phyloP scores from a whole-genome alignment of 2,797 vertebrate genomes.

The Fistularia tabacaria region DNA sequence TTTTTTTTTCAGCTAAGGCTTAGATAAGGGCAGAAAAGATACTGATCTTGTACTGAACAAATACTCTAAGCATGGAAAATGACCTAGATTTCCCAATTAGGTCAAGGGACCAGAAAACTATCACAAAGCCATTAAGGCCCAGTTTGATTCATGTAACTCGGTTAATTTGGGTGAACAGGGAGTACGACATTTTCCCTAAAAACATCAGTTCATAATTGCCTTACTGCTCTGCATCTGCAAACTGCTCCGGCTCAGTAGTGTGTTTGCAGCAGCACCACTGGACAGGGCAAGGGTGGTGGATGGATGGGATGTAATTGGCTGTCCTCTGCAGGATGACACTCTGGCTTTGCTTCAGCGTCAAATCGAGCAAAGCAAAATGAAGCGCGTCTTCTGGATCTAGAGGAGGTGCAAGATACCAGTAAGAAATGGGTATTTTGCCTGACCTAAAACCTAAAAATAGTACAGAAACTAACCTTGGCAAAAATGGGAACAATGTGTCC shows the following conservation, averaged over 20 bases:
- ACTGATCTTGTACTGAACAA: slow-evolving; percentile 6
- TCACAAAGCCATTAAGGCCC: background rate
- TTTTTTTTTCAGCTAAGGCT: slow-evolving; percentile 3
- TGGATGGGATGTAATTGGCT: slow-evolving; percentile 52
- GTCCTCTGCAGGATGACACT: background rate
- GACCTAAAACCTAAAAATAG: background rate
- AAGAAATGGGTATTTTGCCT: background rate
- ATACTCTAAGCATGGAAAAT: slow-evolving; percentile 2
- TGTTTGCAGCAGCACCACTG: slow-evolving; percentile 23
- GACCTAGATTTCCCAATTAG: background rate
- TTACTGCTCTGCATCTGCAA: slow-evolving; percentile 65
- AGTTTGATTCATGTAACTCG: slow-evolving; percentile 9
- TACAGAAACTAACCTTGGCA: background rate
- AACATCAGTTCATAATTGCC: background rate
- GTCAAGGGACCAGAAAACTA: slow-evolving; percentile 4
- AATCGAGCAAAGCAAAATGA: slow-evolving; percentile 15
- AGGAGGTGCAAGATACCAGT: slow-evolving; percentile 7
- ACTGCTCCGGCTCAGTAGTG: slow-evolving; percentile 58
- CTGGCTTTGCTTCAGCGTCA: slow-evolving; percentile 24
- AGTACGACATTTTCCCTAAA: slow-evolving; percentile 1
- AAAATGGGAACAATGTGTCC: too few relatives aligned
- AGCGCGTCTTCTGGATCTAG: slow-evolving; percentile 68
- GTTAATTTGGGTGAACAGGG: background rate
- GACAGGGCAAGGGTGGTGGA: slow-evolving; percentile 54
- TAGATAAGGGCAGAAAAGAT: slow-evolving; percentile 1